Conservation (phyloP, 1,140 invertebrate genomes). For the Caenorhabditis tropicalis region DNA sequence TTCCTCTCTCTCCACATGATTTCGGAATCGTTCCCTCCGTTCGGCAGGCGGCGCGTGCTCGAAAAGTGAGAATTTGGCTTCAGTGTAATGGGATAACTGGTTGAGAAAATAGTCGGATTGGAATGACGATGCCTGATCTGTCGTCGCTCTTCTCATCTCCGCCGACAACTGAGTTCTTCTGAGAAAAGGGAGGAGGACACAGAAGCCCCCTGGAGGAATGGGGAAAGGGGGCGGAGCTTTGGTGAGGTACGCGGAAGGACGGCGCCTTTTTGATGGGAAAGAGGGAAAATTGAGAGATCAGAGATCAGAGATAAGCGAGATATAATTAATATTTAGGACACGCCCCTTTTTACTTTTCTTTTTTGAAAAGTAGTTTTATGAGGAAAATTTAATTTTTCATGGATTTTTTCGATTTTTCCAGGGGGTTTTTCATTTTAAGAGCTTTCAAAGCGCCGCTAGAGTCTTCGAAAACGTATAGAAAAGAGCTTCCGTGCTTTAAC, state of each 20-base stretch:
- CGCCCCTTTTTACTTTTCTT: too few species aligned
- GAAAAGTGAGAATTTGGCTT: conserved; percentile 13
- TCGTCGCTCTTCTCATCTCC: conserved; percentile 6
- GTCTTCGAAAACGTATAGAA: too few species aligned
- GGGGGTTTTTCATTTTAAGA: too few species aligned
- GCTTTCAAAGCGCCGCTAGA: too few species aligned
- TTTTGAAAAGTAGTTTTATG: too few species aligned
- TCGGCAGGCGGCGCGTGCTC: neutral
- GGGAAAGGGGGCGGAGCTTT: neutral
- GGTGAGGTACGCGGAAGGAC: neutral
- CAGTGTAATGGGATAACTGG: neutral
- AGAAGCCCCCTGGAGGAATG: neutral
- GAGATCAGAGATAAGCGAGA: neutral
- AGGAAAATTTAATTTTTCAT: too few species aligned
- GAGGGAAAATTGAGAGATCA: neutral
- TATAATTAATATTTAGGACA: too few species aligned
- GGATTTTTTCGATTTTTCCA: too few species aligned
- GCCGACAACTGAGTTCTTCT: neutral
- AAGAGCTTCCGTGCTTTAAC: too few species aligned
- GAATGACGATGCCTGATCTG: neutral
- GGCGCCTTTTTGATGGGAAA: neutral
- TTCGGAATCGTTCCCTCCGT: neutral
- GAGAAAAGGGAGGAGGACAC: too few species aligned
- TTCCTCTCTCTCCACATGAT: conserved; percentile 11
- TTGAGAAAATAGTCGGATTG: neutral